Evolutionary conservation across 2,888 invertebrate species (phyloP).

Genomic region (Acrocyrtus sp.): DNA sequence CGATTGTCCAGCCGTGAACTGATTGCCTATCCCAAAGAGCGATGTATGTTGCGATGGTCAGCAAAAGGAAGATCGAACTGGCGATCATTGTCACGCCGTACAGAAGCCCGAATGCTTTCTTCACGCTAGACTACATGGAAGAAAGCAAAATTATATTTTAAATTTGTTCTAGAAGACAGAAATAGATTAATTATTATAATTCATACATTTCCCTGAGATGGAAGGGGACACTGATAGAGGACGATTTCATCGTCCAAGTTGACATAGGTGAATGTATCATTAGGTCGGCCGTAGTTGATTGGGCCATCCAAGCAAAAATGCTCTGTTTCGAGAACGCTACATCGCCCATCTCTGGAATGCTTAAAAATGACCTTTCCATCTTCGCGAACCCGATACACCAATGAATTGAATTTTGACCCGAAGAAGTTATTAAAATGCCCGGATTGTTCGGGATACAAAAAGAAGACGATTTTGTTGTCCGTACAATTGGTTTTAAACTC

Average conservation of each 20-base stretch:
- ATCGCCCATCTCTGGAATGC: slow-evolving; percentile 37
- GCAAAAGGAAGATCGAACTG: slow-evolving; percentile 58
- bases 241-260: slow-evolving; percentile 34
- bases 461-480: slow-evolving; percentile 17
- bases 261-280: neutral
- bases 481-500: slow-evolving; percentile 37
- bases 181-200: too few relatives aligned
- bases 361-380: slow-evolving; percentile 47
- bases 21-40: slow-evolving; percentile 62
- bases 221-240: slow-evolving; percentile 28
- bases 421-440: neutral
- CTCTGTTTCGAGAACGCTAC: slow-evolving; percentile 20
- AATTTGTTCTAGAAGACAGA: too few relatives aligned
- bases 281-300: slow-evolving; percentile 17
- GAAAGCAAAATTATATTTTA: neutral
- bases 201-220: slow-evolving; percentile 19
- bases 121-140: slow-evolving; percentile 13
- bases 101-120: slow-evolving; percentile 24
- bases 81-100: slow-evolving; percentile 55
- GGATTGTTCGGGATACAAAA: slow-evolving; percentile 23
- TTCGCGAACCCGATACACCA: slow-evolving; percentile 27
- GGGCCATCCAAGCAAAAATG: slow-evolving; percentile 49
- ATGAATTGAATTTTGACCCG: slow-evolving; percentile 6
- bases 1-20: slow-evolving; percentile 61
- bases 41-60: slow-evolving; percentile 60